Evolutionary conservation across 1,140 invertebrate genomes (phyloP).

Genomic region (Megalonaias nervosa): DNA sequence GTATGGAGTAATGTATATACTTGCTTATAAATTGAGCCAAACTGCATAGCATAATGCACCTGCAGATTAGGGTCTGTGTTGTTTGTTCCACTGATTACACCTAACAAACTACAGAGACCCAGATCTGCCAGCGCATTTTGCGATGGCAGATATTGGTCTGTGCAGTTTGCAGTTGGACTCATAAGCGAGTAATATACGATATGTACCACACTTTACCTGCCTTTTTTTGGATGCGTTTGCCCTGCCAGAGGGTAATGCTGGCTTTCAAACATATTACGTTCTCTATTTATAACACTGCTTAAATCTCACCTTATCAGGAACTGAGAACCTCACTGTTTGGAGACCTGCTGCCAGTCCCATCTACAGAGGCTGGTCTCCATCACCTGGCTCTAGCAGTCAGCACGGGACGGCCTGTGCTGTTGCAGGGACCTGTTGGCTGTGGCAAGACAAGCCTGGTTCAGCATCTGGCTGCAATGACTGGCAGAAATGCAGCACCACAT

Average conservation of each 20-base stretch:
- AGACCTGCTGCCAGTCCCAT: constrained; percentile 63
- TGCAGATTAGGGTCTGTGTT: no score
- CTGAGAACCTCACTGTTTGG: neutral
- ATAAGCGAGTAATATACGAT: neutral
- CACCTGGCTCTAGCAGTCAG: constrained; percentile 67
- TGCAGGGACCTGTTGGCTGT: constrained; percentile 93
- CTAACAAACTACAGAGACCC: no score
- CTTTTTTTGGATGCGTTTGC: neutral
- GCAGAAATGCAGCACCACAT: constrained; percentile 73
- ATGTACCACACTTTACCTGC: neutral
- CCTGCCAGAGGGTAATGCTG: neutral
- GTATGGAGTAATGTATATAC: no score
- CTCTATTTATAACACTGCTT: neutral
- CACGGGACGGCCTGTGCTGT: constrained; percentile 78
- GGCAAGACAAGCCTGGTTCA: constrained; percentile 96
- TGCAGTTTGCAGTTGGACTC: constrained; percentile 6
- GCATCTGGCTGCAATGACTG: constrained; percentile 86
- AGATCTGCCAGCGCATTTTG: no score
- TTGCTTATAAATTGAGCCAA: no score
- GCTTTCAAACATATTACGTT: neutral
- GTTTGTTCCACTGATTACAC: no score
- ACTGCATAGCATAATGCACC: no score
- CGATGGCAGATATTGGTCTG: neutral
- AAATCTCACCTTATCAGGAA: neutral
- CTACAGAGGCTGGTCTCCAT: constrained; percentile 59